Conservation (phyloP, 2,888 invertebrate species). For the Amphipoea oculea region DNA sequence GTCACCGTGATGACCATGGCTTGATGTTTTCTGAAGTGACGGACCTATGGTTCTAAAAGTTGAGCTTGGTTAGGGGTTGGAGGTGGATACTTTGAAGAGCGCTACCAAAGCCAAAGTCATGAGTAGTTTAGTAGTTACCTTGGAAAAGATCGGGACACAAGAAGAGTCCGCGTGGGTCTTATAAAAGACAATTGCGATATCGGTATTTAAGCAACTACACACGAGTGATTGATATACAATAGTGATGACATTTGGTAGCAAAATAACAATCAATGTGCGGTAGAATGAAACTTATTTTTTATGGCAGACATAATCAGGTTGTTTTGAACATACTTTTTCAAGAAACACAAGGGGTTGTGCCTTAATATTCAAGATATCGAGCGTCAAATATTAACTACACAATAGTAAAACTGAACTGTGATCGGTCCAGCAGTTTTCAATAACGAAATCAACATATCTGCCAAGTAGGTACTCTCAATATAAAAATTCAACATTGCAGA, state of each 20-base stretch:
- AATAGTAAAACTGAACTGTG: slow-evolving; percentile 18
- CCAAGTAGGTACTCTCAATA: neutral
- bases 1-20: slow-evolving; percentile 83
- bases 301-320: neutral
- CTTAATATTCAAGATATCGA: neutral
- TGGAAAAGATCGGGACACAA: neutral
- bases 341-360: neutral
- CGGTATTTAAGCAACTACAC: neutral
- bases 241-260: neutral
- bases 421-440: slow-evolving; percentile 24
- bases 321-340: neutral
- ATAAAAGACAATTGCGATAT: neutral
- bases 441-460: slow-evolving; percentile 11
- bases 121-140: neutral
- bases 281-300: neutral
- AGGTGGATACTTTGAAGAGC: neutral
- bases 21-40: slow-evolving; percentile 72
- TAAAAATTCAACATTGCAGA: slow-evolving; percentile 23
- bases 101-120: neutral
- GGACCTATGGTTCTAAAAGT: slow-evolving; percentile 75
- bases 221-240: neutral
- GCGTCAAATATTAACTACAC: slow-evolving; percentile 1
- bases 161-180: neutral
- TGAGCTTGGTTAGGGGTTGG: slow-evolving; percentile 3
- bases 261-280: neutral